Evolutionary conservation across 2,797 vertebrate species (phyloP).

Genomic region (Chaetodon trifasciatus): DNA sequence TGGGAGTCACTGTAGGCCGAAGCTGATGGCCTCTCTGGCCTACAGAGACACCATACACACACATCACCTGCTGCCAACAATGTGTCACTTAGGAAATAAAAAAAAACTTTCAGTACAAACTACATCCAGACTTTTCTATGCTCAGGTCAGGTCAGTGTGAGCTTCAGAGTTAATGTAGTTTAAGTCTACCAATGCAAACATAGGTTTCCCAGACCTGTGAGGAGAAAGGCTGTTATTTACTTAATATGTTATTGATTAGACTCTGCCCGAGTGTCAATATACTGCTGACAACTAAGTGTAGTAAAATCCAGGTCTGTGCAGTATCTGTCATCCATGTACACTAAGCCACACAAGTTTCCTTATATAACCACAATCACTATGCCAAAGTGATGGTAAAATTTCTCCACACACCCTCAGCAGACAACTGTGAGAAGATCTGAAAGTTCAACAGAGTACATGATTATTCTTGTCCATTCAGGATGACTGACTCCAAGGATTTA

Average conservation of each 20-base stretch:
- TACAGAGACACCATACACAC: not conserved
- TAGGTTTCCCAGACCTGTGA: not conserved
- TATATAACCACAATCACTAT: not conserved
- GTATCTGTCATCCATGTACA: constrained; percentile 1
- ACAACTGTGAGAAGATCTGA: constrained; percentile 10
- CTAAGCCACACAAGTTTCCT: constrained; percentile 11
- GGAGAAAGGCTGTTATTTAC: constrained; percentile 20
- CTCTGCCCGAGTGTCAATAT: not conserved
- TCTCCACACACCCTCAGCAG: constrained; percentile 12
- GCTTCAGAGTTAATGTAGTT: not conserved
- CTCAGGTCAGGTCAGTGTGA: not conserved
- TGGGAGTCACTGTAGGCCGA: constrained; percentile 31
- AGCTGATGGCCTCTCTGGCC: constrained; percentile 38
- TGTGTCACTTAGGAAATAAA: not conserved
- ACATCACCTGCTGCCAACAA: constrained; percentile 49
- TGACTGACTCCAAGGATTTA: constrained; percentile 46
- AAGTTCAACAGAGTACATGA: constrained; percentile 39
- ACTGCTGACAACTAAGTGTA: not conserved
- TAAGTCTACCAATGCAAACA: not conserved
- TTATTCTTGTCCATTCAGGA: not conserved
- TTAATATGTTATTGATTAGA: constrained; percentile 8
- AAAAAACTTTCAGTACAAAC: constrained; percentile 12
- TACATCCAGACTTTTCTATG: not conserved
- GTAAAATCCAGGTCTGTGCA: constrained; percentile 3
- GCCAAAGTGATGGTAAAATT: constrained; percentile 22